Conservation (phyloP, 2,888 invertebrate species). For the Nephrocerus scutellatus region DNA sequence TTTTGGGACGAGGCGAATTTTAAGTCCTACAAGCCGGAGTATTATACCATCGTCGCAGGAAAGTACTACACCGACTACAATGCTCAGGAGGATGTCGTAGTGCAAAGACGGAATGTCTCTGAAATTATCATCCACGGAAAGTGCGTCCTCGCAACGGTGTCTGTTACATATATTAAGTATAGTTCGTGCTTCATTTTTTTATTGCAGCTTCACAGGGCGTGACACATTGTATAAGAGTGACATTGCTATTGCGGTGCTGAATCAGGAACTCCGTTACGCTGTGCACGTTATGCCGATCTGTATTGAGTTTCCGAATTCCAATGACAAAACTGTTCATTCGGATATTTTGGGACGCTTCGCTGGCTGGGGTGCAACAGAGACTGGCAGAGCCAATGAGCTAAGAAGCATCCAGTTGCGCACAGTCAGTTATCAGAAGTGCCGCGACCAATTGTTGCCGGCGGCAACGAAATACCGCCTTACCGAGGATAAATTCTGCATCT, state of each 20-base stretch:
- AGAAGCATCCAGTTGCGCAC: constrained; percentile 21
- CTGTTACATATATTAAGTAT: background rate
- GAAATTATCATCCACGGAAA: constrained; percentile 15
- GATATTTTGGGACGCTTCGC: constrained; percentile 20
- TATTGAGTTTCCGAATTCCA: constrained; percentile 27
- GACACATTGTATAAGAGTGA: constrained; percentile 31
- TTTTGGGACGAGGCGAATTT: constrained; percentile 18
- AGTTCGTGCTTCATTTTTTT: background rate
- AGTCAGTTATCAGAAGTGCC: constrained; percentile 23
- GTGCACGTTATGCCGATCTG: constrained; percentile 42
- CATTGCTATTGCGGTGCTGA: constrained; percentile 39
- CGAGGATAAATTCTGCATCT: constrained; percentile 40
- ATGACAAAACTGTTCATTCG: constrained; percentile 9
- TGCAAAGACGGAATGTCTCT: constrained; percentile 20
- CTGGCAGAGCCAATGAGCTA: constrained; percentile 17
- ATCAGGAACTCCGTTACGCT: constrained; percentile 31
- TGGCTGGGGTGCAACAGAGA: constrained; percentile 27
- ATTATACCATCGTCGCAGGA: constrained; percentile 19
- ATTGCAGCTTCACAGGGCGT: constrained; percentile 23
- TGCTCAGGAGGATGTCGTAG: constrained; percentile 10
- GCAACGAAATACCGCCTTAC: constrained; percentile 26
- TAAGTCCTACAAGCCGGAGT: background rate
- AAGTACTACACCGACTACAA: constrained; percentile 18
- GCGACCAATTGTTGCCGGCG: constrained; percentile 10
- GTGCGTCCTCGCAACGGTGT: constrained; percentile 11